Conservation (phyloP, 2,888 invertebrate species). For the Xiphydria camelus region DNA sequence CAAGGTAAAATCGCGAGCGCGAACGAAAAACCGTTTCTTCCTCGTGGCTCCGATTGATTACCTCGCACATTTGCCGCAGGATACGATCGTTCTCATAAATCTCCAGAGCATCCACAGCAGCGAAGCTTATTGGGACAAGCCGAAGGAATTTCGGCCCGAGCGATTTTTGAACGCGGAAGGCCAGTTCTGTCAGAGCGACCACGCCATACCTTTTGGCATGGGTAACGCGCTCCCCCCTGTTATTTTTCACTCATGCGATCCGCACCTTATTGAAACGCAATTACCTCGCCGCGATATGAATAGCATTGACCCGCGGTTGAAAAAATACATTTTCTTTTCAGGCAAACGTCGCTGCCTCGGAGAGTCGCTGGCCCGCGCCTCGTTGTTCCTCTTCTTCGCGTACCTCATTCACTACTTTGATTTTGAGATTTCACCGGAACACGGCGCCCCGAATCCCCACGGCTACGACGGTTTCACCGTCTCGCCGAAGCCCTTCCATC, state of each 20-base stretch:
- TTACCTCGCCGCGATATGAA: no score
- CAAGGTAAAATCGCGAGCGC: slow-evolving; percentile 46
- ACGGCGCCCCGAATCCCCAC: slow-evolving; percentile 57
- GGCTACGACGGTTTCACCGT: slow-evolving; percentile 64
- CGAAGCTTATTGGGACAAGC: slow-evolving; percentile 63
- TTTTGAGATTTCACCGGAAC: slow-evolving; percentile 44
- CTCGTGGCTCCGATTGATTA: background rate
- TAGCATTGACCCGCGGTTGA: no score
- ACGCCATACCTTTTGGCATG: slow-evolving; percentile 68
- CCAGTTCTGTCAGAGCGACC: slow-evolving; percentile 61
- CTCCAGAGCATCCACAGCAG: slow-evolving; percentile 68
- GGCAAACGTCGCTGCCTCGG: slow-evolving; percentile 60
- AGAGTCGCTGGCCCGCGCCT: slow-evolving; percentile 57
- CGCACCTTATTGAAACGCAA: no score
- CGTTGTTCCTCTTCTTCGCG: slow-evolving; percentile 56
- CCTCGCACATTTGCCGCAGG: slow-evolving; percentile 48
- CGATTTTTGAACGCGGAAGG: slow-evolving; percentile 66
- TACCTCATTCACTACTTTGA: slow-evolving; percentile 56
- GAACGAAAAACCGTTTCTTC: background rate
- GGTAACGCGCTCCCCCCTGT: slow-evolving; percentile 58
- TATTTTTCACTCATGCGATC: no score
- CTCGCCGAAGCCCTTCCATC: slow-evolving; percentile 62
- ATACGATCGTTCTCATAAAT: slow-evolving; percentile 65
- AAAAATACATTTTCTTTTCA: slow-evolving; percentile 37
- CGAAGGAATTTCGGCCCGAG: slow-evolving; percentile 66